Conservation (phyloP, 1,140 invertebrate genomes). For the Aphidius ervi region DNA sequence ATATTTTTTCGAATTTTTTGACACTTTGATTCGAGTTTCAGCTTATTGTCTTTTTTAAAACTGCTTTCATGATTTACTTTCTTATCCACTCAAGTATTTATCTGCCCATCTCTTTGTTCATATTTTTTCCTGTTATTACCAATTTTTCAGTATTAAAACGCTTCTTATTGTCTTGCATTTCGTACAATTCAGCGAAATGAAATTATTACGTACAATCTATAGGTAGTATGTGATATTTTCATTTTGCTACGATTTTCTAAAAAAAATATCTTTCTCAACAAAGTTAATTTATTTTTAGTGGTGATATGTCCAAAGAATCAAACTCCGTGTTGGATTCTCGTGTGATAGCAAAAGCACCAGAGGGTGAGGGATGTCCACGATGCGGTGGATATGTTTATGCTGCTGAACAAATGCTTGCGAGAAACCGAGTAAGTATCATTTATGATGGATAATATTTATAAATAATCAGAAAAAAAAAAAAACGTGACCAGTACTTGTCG, state of each 20-base stretch:
- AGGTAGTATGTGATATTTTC: background rate
- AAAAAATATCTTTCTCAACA: background rate
- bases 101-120: too few relatives aligned
- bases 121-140: too few relatives aligned
- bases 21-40: too few relatives aligned
- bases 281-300: constrained; percentile 26
- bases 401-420: constrained; percentile 89
- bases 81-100: too few relatives aligned
- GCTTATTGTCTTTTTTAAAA: too few relatives aligned
- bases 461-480: background rate
- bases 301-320: constrained; percentile 37
- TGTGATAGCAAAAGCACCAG: constrained; percentile 75
- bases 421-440: constrained; percentile 70
- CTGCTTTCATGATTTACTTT: too few relatives aligned
- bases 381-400: constrained; percentile 90
- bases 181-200: too few relatives aligned
- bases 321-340: constrained; percentile 65
- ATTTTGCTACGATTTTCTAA: background rate
- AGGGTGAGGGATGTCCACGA: constrained; percentile 83
- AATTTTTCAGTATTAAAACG: too few relatives aligned
- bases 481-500: background rate
- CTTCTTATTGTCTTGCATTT: too few relatives aligned
- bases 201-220: too few relatives aligned
- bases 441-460: background rate
- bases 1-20: too few relatives aligned